phyloP scores from a whole-genome alignment of 1,140 invertebrate species.

The Streblospio benedicti region DNA sequence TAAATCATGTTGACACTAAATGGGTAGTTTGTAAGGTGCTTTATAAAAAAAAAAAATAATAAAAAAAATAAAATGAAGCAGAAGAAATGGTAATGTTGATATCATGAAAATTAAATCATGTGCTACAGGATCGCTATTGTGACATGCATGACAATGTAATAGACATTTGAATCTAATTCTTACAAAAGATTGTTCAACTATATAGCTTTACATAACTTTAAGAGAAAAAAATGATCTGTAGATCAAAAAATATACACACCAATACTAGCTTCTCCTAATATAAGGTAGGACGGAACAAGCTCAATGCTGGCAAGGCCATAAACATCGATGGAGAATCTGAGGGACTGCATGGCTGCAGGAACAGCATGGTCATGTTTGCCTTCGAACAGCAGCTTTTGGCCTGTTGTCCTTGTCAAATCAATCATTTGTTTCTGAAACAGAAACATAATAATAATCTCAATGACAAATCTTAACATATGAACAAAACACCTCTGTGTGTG shows the following conservation, averaged over 20 bases:
- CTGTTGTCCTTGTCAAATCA: conserved; percentile 41
- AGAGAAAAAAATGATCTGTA: no score
- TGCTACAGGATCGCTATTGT: no score
- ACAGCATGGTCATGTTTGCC: conserved; percentile 46
- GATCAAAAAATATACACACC: conserved; percentile 29
- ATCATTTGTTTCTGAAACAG: conserved; percentile 39
- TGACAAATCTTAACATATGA: neutral
- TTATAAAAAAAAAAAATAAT: no score
- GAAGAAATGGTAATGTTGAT: no score
- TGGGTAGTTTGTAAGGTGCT: no score
- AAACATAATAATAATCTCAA: neutral
- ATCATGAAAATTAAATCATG: no score
- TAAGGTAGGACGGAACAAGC: conserved; percentile 47
- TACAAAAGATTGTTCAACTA: no score
- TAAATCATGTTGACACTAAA: no score
- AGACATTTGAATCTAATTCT: no score
- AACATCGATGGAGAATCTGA: conserved; percentile 45
- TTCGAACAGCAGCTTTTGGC: conserved; percentile 46
- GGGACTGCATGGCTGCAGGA: conserved; percentile 45
- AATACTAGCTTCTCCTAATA: conserved; percentile 47
- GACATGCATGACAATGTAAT: no score
- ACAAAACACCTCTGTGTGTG: neutral
- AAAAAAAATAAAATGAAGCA: no score
- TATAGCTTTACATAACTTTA: no score
- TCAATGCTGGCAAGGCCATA: conserved; percentile 45